Evolutionary conservation across 2,888 invertebrate genomes (phyloP).

Genomic region (Chloromyia formosa): DNA sequence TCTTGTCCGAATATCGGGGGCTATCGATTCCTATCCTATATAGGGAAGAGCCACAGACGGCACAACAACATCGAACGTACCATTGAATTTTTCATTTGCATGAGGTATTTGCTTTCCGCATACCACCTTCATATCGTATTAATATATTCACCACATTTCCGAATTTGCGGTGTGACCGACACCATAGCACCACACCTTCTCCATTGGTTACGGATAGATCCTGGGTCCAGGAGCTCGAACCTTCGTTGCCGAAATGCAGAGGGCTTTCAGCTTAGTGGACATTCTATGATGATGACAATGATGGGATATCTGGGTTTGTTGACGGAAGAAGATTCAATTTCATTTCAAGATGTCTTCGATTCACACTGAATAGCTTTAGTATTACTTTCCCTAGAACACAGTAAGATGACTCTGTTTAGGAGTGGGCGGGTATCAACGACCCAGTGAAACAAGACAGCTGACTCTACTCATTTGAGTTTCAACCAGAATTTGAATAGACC

Average conservation of each 20-base stretch:
- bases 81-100: not conserved
- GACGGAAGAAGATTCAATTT: conserved; percentile 1
- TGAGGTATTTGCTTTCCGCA: conserved; percentile 3
- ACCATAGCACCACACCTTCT: not conserved
- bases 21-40: not conserved
- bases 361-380: not conserved
- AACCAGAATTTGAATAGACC: too few relatives aligned
- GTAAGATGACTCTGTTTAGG: too few relatives aligned
- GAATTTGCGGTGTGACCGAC: not conserved
- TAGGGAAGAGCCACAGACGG: not conserved
- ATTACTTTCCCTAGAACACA: too few relatives aligned
- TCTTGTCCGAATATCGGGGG: not conserved
- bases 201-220: not conserved
- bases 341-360: conserved; percentile 2
- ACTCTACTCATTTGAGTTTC: too few relatives aligned
- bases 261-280: too few relatives aligned
- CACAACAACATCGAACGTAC: not conserved
- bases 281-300: not conserved
- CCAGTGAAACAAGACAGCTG: too few relatives aligned
- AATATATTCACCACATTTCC: conserved; percentile 24
- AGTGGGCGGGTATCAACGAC: too few relatives aligned
- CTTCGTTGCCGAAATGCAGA: too few relatives aligned
- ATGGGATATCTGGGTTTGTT: not conserved
- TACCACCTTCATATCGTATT: conserved; percentile 27
- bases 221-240: too few relatives aligned